Evolutionary conservation across 2,113 vertebrate species (phyloP), one percentile per base, ranked within the genome.

Genomic region (Microtus pennsylvanicus): DNA sequence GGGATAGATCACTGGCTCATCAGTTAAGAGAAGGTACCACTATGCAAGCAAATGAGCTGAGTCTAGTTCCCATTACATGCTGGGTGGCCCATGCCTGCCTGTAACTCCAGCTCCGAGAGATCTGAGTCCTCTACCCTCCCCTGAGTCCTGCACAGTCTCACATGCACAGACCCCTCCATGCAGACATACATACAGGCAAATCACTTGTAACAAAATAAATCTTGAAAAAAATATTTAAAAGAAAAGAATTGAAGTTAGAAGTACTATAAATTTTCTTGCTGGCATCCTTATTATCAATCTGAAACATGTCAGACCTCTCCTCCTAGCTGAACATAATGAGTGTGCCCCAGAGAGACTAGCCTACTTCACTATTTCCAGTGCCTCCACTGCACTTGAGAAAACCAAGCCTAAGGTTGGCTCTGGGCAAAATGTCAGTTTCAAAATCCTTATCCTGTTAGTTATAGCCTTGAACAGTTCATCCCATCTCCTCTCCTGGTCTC

Each of bases 351-450:
- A 87, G 13, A 80, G 69, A 45, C 33, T 11, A 21, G 58, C 7
- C 10, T 19, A 2, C 63, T n/a, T 22, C 22, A 35, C 52, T 69
- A 50, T 42, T 42, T 42, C 42, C 42, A 42, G 42, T 42, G 42
- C 70, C 47, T 77, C 38, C 30, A 8, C 55, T 85, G 58, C 52
- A 22, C 38, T 92, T 92, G 87, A 89, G 45, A 45, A 91, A 63
- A 86, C 35, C 19, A 47, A 72, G 65, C 87, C 72, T 5, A 76
- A 24, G 33, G 83, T 76, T 65, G 58, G 50, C 94, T 91, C 83
- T 72, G n/a, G 38, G 93, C 35, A 93, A 94, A 94, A 93, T 55
- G 47, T 96, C 70, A 55, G 58, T 55, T 94, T 94, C 24, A 47
- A 91, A 91, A 81, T 50, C 72, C 12, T 52, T 17, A 63, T 22